A percentile compares a stretch with the other conserved stretches of the same genome.
Evolutionary conservation across 2,113 vertebrate species (phyloP).

Genomic region (Microtus montanus): DNA sequence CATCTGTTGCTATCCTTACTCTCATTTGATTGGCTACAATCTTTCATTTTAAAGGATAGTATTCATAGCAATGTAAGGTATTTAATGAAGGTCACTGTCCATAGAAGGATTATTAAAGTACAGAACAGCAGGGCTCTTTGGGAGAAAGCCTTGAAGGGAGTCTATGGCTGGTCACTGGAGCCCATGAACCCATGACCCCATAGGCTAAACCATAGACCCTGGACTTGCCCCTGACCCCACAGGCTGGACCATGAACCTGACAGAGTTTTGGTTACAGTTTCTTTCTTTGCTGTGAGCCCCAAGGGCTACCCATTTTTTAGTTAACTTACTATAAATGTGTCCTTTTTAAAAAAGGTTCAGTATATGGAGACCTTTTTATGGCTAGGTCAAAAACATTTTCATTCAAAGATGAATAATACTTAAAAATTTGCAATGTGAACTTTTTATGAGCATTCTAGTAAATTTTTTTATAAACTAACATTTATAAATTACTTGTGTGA

Average conservation of each 20-base stretch:
- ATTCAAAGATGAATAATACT: slow-evolving; percentile 3
- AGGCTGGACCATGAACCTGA: not conserved
- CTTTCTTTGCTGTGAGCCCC: not conserved
- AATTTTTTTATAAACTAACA: not conserved
- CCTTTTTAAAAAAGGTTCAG: not conserved
- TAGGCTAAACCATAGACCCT: not conserved
- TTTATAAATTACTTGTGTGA: not conserved
- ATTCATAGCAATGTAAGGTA: not conserved
- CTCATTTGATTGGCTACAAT: slow-evolving; percentile 19
- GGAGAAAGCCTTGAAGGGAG: not conserved
- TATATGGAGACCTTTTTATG: not conserved
- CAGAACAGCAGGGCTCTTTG: not conserved
- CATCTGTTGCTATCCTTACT: not conserved
- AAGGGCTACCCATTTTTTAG: not conserved
- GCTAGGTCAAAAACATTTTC: not conserved
- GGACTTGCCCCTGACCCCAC: not conserved
- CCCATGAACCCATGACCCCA: not conserved
- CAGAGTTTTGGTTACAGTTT: not conserved
- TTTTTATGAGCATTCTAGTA: not conserved
- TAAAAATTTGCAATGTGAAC: not conserved
- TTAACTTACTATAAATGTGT: not conserved
- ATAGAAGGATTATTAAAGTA: not conserved
- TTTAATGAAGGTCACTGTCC: not conserved
- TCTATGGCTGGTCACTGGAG: not conserved
- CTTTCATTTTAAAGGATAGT: not conserved